A percentile compares a stretch with the other conserved stretches of the same genome.
Conservation (phyloP, 2,797 vertebrate genomes). For the Takifugu rubripes region DNA sequence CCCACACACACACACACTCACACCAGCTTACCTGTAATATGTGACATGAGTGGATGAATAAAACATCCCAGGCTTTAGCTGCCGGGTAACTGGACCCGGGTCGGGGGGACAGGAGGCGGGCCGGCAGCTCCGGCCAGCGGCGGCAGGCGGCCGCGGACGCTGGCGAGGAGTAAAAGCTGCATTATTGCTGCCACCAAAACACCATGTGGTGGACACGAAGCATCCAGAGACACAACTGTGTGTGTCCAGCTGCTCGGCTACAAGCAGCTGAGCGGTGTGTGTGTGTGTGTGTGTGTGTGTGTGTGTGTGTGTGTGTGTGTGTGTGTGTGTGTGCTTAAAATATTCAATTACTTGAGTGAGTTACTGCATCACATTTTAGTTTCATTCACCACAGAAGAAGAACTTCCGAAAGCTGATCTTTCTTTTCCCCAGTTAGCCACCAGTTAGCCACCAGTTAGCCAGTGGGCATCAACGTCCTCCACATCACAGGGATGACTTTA, state of each 20-base stretch:
- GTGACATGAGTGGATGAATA: slow-evolving; percentile 67
- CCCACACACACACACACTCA: background rate
- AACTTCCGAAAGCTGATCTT: too few relatives aligned
- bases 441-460: too few relatives aligned
- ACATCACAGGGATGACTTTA: too few relatives aligned
- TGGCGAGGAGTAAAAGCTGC: slow-evolving; percentile 42
- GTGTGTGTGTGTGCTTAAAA: background rate
- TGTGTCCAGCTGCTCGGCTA: slow-evolving; percentile 41
- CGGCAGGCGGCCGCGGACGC: slow-evolving; percentile 38
- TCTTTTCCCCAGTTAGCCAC: too few relatives aligned
- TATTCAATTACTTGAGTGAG: too few relatives aligned
- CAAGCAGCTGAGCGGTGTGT: slow-evolving; percentile 39
- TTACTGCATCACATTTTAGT: too few relatives aligned
- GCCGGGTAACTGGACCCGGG: slow-evolving; percentile 53
- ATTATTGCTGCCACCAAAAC: slow-evolving; percentile 29
- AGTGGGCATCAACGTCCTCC: too few relatives aligned
- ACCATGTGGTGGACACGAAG: slow-evolving; percentile 43
- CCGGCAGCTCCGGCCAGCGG: slow-evolving; percentile 36
- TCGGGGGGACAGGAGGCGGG: slow-evolving; percentile 52
- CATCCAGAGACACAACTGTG: slow-evolving; percentile 28
- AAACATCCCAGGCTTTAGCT: slow-evolving; percentile 63
- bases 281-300: background rate
- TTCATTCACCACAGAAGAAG: too few relatives aligned
- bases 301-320: background rate
- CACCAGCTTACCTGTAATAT: slow-evolving; percentile 53